Percentiles rank a stretch among this genome's conserved stretches.
Evolutionary conservation across 1,140 invertebrate genomes (phyloP).

Genomic region (Drosophila sproati): DNA sequence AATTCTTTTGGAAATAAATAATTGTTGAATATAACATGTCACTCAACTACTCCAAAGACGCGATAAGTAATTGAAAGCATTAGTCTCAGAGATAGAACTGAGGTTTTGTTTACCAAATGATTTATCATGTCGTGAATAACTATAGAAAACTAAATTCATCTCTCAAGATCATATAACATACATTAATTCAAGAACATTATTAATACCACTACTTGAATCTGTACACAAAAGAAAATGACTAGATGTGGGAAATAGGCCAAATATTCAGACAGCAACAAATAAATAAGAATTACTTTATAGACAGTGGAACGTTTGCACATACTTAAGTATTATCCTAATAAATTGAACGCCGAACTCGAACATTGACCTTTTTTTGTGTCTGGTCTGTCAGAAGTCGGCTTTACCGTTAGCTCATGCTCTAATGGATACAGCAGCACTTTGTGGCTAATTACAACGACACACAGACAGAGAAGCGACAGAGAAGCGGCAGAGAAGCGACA

Average conservation of each 20-base stretch:
- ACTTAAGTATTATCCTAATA: constrained; percentile 28
- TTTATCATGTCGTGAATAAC: too few relatives aligned
- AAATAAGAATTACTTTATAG: background rate
- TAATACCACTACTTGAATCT: background rate
- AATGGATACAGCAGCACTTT: constrained; percentile 47
- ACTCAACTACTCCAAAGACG: too few relatives aligned
- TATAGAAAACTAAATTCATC: too few relatives aligned
- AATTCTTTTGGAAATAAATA: too few relatives aligned
- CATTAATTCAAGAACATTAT: too few relatives aligned
- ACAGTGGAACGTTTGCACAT: constrained; percentile 17
- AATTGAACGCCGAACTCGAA: constrained; percentile 13
- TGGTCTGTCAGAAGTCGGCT: constrained; percentile 23
- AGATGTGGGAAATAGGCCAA: background rate
- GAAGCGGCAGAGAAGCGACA: background rate
- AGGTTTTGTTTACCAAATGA: too few relatives aligned
- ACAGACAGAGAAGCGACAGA: constrained; percentile 17
- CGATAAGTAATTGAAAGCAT: too few relatives aligned
- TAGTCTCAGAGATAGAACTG: too few relatives aligned
- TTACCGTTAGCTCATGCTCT: constrained; percentile 13
- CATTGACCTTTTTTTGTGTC: constrained; percentile 37
- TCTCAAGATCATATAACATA: too few relatives aligned
- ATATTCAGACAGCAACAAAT: background rate
- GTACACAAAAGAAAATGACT: background rate
- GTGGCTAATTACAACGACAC: constrained; percentile 60
- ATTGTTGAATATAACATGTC: too few relatives aligned